phyloP scores from a whole-genome alignment of 1,140 invertebrate species.

The Holcopasites calliopsidis region DNA sequence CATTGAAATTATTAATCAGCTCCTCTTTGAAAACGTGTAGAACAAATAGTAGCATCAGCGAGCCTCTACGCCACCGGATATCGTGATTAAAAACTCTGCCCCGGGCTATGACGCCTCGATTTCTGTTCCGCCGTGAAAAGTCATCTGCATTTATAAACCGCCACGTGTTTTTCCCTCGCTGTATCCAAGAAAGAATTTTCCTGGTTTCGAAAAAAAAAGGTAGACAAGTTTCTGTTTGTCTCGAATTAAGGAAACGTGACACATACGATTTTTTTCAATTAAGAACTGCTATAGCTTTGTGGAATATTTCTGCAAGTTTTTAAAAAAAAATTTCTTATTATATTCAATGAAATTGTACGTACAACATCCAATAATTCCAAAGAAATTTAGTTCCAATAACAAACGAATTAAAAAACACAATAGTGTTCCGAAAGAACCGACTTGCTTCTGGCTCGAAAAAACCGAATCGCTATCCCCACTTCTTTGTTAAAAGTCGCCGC shows the following conservation, averaged over 20 bases:
- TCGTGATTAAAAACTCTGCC: conserved; percentile 22
- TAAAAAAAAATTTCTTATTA: too few species aligned
- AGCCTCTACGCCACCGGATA: background rate
- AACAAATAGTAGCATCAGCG: background rate
- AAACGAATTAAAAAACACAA: too few species aligned
- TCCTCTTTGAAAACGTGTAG: conserved; percentile 12
- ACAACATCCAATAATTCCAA: too few species aligned
- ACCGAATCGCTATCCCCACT: too few species aligned
- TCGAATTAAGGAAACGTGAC: background rate
- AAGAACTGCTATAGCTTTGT: too few species aligned
- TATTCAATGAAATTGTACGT: too few species aligned
- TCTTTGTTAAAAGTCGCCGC: too few species aligned
- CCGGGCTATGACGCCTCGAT: background rate
- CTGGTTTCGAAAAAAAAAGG: background rate
- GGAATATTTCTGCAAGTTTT: too few species aligned
- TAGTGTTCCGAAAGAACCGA: too few species aligned
- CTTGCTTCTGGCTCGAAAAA: too few species aligned
- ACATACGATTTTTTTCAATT: background rate
- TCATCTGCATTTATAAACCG: background rate
- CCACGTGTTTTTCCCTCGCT: background rate
- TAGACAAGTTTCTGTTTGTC: background rate
- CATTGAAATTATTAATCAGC: conserved; percentile 29
- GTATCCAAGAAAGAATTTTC: background rate
- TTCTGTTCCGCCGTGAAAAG: background rate
- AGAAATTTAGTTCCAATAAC: too few species aligned